Evolutionary conservation across 2,797 vertebrate species (phyloP), one percentile per base, ranked within the genome.

Genomic region (Buphagus erythrorhynchus): DNA sequence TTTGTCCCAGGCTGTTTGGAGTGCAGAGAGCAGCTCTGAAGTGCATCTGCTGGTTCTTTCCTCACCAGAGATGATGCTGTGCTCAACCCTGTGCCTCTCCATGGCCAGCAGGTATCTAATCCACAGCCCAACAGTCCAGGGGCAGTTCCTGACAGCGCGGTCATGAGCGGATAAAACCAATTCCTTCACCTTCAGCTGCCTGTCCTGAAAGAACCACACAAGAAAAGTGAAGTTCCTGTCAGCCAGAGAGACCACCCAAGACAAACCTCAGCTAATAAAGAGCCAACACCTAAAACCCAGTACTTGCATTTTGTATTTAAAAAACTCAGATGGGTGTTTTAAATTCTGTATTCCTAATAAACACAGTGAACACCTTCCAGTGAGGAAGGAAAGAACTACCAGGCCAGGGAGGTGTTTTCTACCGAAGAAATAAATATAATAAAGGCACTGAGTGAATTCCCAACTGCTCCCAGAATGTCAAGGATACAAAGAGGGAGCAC

Each of bases 41-140:
- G 66, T 16, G 61, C 11, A 29, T 6, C 12, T 54, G 40, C 40
- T 54, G 62, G 43, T 6, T 12, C 8, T 71, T 10, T 78, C 33
- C 81, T 75, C 98, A 99, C 99, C 99, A 57, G 98, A 98, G 86
- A 99, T 97, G 19, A 80, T 95, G 49, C 94, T 94, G 90, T 99
- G 99, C 57, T 99, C 98, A 1, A 98, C 97, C 33, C 97, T 97
- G 3, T 99, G 99, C 86, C 99, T 98, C 97, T 99, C 99, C 98
- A 99, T 97, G 29, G 99, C 99, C 46, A 99, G 66, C 63, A 99
- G 97, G 97, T 99, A 99, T 57, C 98, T 98, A 83, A 98, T 99
- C 99, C 99, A 99, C 84, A 99, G 97, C 58, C 98, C 98, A 85
- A 99, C 99, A 0, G 99, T 99, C 99, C 99, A 99, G 36, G 99